A percentile compares a stretch with the other conserved stretches of the same genome.
Conservation (phyloP, 2,888 invertebrate genomes). For the Macroteleia sp. region DNA sequence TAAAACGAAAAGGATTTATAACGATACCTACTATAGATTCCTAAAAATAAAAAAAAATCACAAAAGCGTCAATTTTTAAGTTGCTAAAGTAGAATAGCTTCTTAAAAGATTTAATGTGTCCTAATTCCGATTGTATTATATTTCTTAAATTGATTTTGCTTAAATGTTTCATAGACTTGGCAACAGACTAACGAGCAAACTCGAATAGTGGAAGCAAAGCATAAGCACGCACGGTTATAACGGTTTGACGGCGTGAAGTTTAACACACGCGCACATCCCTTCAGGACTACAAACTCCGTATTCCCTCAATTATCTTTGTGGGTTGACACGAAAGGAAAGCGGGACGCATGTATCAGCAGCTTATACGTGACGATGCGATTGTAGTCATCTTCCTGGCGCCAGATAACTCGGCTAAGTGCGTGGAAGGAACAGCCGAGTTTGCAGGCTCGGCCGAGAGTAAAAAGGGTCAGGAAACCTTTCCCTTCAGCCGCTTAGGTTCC, state of each 20-base stretch:
- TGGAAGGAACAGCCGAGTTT: constrained; percentile 29
- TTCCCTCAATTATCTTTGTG: constrained; percentile 62
- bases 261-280: constrained; percentile 38
- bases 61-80: too few relatives aligned
- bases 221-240: constrained; percentile 43
- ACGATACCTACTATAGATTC: too few relatives aligned
- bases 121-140: too few relatives aligned
- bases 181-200: too few relatives aligned
- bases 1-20: too few relatives aligned
- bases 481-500: constrained; percentile 76
- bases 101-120: too few relatives aligned
- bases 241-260: constrained; percentile 39
- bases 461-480: constrained; percentile 65
- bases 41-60: too few relatives aligned
- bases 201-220: too few relatives aligned
- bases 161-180: too few relatives aligned
- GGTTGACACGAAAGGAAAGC: constrained; percentile 47
- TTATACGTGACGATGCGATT: constrained; percentile 75
- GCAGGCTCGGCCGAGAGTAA: constrained; percentile 54
- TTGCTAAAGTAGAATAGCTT: too few relatives aligned
- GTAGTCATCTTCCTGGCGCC: constrained; percentile 28
- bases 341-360: constrained; percentile 74
- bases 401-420: constrained; percentile 38
- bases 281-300: constrained; percentile 50
- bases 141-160: too few relatives aligned